Evolutionary conservation across 1,140 invertebrate genomes (phyloP).

Genomic region (Cherax quadricarinatus): DNA sequence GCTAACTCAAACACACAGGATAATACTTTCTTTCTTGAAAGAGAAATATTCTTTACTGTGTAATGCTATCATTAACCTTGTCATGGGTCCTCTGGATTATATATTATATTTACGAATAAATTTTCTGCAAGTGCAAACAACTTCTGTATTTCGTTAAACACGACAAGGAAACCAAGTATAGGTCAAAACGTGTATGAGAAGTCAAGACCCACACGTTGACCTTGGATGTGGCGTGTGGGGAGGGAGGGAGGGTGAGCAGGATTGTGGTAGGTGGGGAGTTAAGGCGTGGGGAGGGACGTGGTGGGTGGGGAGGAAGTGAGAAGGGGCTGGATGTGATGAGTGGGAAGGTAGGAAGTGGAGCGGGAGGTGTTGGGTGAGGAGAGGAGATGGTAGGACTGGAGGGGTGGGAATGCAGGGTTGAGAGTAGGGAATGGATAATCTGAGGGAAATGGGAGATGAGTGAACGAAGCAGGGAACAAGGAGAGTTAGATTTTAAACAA

Average conservation of each 20-base stretch:
- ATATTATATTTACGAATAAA: too few relatives aligned
- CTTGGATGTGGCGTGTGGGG: slow-evolving; percentile 2
- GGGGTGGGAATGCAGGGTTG: too few relatives aligned
- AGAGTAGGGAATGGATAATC: background rate
- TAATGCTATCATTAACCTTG: too few relatives aligned
- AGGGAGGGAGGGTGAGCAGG: background rate
- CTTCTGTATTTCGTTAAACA: background rate
- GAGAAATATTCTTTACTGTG: too few relatives aligned
- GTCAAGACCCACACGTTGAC: slow-evolving; percentile 24
- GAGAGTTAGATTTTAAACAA: too few relatives aligned
- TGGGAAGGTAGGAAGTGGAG: background rate
- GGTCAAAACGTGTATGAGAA: slow-evolving; percentile 19
- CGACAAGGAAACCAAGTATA: slow-evolving; percentile 5
- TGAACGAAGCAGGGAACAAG: too few relatives aligned
- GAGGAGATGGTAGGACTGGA: background rate
- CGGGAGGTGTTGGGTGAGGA: background rate
- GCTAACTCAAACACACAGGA: too few relatives aligned
- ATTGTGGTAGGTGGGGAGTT: background rate
- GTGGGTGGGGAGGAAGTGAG: background rate
- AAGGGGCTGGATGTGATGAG: background rate
- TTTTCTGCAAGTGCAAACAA: background rate
- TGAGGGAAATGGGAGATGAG: background rate
- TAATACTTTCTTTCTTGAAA: too few relatives aligned
- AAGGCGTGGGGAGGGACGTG: background rate
- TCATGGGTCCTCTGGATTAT: too few relatives aligned